Base-by-base conservation (phyloP, 2,888 invertebrate genomes). In the Camponotus fellah region DNA sequence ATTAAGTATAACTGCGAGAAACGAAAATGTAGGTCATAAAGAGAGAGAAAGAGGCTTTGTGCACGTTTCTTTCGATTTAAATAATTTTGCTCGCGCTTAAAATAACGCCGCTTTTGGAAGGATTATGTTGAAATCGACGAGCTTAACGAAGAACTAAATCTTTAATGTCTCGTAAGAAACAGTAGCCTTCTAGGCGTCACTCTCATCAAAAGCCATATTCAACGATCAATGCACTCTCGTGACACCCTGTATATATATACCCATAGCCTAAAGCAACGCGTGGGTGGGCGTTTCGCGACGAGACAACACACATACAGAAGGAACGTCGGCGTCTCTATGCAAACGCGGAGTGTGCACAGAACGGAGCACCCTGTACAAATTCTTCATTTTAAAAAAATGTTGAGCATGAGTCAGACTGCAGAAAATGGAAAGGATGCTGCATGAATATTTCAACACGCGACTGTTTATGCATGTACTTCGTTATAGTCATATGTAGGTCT, bases 231-330 rank as follows among this genome's bases (percentile, higher is more conserved):
- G 85, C 64, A 86, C 86, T 87, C 84, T 83, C 86, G 43, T 75
- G 84, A 87, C 85, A 89, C 85, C 85, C 85, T 69, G 80, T 89
- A 85, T 84, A 26, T 26, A 83, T 26, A 83, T 68, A 66, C 53
- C 62, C 71, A 65, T 65, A 68, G 85, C 89, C 85, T 21, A 34
- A 71, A 88, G 87, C 86, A 72, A 89, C 79, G 85, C 85, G 85
- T 89, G 86, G 90, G 90, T 89, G 89, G 90, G 89, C 88, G 86
- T 86, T 86, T 87, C 76, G 69, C 82, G 85, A 85, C 77, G 83
- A 85, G 82, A 72, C 71, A 60, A 49, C 84, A 14, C 3, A 46
- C 12, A 46, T 12, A 75, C 69, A 58, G 46, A 53, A 37, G 53
- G 53, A 77, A 80, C 69, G 56, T 65, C 82, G 17, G 26, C 64